phyloP scores from a whole-genome alignment of 23 tunicate genomes.

The Clavelina lepadiformis region DNA sequence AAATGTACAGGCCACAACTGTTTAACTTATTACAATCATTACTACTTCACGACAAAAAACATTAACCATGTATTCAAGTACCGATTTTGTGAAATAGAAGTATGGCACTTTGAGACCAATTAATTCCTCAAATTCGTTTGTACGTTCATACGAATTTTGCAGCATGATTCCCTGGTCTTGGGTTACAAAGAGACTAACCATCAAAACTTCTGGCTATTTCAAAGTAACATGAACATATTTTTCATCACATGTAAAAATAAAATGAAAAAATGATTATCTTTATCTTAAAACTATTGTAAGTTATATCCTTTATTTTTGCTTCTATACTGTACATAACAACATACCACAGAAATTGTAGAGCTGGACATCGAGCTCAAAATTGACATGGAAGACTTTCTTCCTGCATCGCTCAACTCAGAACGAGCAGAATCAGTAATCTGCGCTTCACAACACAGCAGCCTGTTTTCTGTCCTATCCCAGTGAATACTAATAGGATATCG shows the following conservation, averaged over 20 bases:
- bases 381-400: neutral
- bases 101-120: constrained; percentile 77
- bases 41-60: too few species aligned
- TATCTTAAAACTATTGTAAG: too few species aligned
- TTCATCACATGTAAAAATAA: too few species aligned
- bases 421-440: constrained; percentile 41
- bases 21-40: too few species aligned
- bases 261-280: too few species aligned
- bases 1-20: too few species aligned
- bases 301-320: too few species aligned
- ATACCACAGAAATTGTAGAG: neutral
- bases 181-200: constrained; percentile 75
- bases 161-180: constrained; percentile 74
- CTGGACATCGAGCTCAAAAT: neutral
- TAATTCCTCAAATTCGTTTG: constrained; percentile 19
- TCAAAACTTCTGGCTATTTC: constrained; percentile 67
- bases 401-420: constrained; percentile 8
- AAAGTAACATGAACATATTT: too few species aligned
- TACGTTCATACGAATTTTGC: constrained; percentile 53
- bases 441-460: constrained; percentile 78
- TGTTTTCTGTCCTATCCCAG: constrained; percentile 82
- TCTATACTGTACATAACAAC: too few species aligned
- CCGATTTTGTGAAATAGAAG: constrained; percentile 66
- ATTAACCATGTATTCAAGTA: too few species aligned
- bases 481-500: constrained; percentile 58